These are phyloP conservation scores for Pristionchus entomophagus DNA, from an alignment of 2,888 invertebrate species.

Conservation along the genomic window DNA sequence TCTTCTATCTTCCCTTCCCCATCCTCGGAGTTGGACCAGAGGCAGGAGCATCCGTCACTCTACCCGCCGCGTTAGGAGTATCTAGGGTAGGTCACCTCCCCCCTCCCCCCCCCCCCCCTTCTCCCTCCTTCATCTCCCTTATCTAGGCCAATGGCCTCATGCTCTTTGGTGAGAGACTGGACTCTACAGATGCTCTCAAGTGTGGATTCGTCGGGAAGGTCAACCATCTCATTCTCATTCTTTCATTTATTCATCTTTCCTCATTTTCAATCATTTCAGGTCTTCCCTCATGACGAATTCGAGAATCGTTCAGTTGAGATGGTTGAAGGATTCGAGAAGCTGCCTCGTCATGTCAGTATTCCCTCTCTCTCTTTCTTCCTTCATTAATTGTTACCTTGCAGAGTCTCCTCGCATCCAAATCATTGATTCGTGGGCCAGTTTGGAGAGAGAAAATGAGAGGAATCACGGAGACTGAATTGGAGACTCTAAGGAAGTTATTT, in stretches of 20 bases:
- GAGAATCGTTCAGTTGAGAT: background rate
- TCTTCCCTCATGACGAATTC: constrained; percentile 34
- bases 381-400: background rate
- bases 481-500: constrained; percentile 27
- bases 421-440: background rate
- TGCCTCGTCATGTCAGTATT: constrained; percentile 29
- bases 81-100: background rate
- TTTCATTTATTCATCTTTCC: too few relatives aligned
- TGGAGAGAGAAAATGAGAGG: constrained; percentile 45
- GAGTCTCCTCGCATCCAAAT: constrained; percentile 42
- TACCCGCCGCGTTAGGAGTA: background rate
- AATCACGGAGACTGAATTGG: constrained; percentile 35
- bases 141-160: constrained; percentile 29
- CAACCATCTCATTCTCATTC: background rate
- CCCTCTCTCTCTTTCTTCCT: background rate
- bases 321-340: constrained; percentile 11
- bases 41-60: background rate
- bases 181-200: constrained; percentile 1
- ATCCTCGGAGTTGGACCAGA: constrained; percentile 37
- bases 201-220: constrained; percentile 47
- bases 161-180: constrained; percentile 43
- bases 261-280: background rate
- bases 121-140: background rate
- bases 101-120: background rate
- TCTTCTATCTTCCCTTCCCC: constrained; percentile 40